Conservation (phyloP, 2,888 invertebrate species). For the Diplazon laetatorius region DNA sequence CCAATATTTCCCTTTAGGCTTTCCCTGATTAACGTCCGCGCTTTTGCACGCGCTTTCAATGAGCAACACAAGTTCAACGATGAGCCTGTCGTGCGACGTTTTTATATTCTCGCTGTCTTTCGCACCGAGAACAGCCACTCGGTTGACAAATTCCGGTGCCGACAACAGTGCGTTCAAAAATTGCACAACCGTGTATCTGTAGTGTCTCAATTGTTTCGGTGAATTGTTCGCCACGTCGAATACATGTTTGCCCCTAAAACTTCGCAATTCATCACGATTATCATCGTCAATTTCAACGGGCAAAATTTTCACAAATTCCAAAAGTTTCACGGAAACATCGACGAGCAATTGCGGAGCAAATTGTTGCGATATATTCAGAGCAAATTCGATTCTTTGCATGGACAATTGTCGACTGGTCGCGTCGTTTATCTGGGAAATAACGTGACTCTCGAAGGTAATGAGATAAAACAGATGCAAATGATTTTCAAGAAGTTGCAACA, state of each 20-base stretch:
- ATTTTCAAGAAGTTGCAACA: constrained; percentile 89
- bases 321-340: constrained; percentile 87
- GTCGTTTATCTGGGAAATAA: constrained; percentile 82
- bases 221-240: constrained; percentile 87
- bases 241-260: constrained; percentile 81
- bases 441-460: constrained; percentile 88
- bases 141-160: constrained; percentile 87
- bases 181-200: constrained; percentile 90
- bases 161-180: constrained; percentile 89
- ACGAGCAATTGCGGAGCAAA: constrained; percentile 87
- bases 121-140: constrained; percentile 84
- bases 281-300: constrained; percentile 86
- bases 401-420: constrained; percentile 67
- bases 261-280: constrained; percentile 73
- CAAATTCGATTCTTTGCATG: constrained; percentile 85
- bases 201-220: constrained; percentile 91
- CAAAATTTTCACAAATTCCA: constrained; percentile 86
- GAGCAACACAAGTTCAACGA: constrained; percentile 87
- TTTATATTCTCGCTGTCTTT: constrained; percentile 84
- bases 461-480: constrained; percentile 89
- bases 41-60: constrained; percentile 87
- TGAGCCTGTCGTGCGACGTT: constrained; percentile 87
- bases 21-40: constrained; percentile 85
- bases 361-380: constrained; percentile 86
- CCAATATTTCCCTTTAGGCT: constrained; percentile 89